These are phyloP conservation scores for Craterocephalus amniculus DNA, from an alignment of 2,797 vertebrate genomes.

Conservation along the genomic window DNA sequence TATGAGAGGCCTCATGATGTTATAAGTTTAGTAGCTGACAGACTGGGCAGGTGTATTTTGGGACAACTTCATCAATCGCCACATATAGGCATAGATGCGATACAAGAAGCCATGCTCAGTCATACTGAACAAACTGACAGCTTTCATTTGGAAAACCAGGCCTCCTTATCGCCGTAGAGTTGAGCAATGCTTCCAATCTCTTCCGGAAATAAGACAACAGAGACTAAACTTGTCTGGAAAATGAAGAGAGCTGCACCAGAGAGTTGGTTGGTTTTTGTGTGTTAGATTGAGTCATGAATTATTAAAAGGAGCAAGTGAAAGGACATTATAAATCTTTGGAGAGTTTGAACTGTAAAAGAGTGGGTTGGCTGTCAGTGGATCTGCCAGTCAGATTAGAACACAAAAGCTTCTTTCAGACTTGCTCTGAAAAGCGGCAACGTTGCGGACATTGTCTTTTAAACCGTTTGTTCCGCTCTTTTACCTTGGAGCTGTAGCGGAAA, in stretches of 20 bases:
- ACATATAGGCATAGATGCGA: constrained; percentile 23
- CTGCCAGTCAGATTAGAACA: constrained; percentile 53
- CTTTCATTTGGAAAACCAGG: constrained; percentile 40
- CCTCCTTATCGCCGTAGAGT: constrained; percentile 39
- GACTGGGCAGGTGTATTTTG: constrained; percentile 61
- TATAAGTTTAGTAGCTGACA: constrained; percentile 79
- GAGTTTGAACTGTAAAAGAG: constrained; percentile 61
- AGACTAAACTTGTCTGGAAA: constrained; percentile 4
- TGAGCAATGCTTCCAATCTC: constrained; percentile 32
- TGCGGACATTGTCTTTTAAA: no score
- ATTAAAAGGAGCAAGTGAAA: constrained; percentile 56
- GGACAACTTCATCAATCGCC: constrained; percentile 73
- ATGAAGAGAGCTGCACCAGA: constrained; percentile 18
- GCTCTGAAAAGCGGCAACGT: no score
- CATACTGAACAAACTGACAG: constrained; percentile 48
- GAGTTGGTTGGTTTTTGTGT: constrained; percentile 37
- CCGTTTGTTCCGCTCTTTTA: no score
- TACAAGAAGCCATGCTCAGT: constrained; percentile 64
- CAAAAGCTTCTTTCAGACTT: no score
- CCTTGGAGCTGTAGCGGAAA: no score
- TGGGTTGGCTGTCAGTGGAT: constrained; percentile 32
- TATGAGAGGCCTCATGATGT: constrained; percentile 81
- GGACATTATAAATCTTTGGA: constrained; percentile 58
- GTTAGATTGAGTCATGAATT: constrained; percentile 61
- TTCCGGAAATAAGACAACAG: constrained; percentile 12